Percentiles rank a stretch among this genome's conserved stretches.
These are phyloP conservation scores for Ectemnius cavifrons DNA, from an alignment of 2,888 invertebrate species.

Conservation along the genomic window DNA sequence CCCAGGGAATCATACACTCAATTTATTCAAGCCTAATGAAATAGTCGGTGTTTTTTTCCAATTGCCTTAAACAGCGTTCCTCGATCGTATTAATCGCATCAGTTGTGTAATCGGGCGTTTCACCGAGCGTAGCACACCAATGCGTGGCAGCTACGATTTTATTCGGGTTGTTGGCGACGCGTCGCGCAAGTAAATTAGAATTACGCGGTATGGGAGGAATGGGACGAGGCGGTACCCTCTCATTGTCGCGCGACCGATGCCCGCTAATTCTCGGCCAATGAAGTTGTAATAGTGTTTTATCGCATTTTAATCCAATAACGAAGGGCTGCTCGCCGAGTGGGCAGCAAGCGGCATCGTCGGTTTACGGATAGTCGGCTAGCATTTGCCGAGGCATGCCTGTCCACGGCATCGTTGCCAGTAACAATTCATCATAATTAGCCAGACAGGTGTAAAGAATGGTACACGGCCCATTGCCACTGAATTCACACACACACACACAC, in stretches of 20 bases:
- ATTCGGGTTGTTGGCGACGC: slow-evolving; percentile 38
- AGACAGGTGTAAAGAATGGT: slow-evolving; percentile 63
- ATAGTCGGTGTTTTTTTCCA: too few relatives aligned
- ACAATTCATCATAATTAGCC: slow-evolving; percentile 70
- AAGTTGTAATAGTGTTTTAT: slow-evolving; percentile 71
- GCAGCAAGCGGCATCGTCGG: not conserved
- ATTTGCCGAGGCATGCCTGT: not conserved
- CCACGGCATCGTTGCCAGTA: slow-evolving; percentile 32
- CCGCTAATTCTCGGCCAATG: slow-evolving; percentile 60
- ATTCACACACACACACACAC: not conserved
- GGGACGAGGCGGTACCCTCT: slow-evolving; percentile 53
- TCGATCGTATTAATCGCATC: slow-evolving; percentile 6
- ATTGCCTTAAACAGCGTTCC: not conserved
- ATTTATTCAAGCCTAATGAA: too few relatives aligned
- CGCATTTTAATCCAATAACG: slow-evolving; percentile 68
- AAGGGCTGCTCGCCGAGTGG: slow-evolving; percentile 11
- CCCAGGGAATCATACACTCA: too few relatives aligned
- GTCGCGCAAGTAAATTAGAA: slow-evolving; percentile 54
- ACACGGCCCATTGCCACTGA: slow-evolving; percentile 10
- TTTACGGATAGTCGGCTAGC: not conserved
- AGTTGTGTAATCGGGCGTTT: slow-evolving; percentile 14
- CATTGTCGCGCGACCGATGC: not conserved
- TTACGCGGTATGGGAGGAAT: not conserved
- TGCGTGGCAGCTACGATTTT: slow-evolving; percentile 26
- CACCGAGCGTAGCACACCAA: slow-evolving; percentile 16